phyloP scores from a whole-genome alignment of 1,140 invertebrate species.

The Lycorma delicatula region DNA sequence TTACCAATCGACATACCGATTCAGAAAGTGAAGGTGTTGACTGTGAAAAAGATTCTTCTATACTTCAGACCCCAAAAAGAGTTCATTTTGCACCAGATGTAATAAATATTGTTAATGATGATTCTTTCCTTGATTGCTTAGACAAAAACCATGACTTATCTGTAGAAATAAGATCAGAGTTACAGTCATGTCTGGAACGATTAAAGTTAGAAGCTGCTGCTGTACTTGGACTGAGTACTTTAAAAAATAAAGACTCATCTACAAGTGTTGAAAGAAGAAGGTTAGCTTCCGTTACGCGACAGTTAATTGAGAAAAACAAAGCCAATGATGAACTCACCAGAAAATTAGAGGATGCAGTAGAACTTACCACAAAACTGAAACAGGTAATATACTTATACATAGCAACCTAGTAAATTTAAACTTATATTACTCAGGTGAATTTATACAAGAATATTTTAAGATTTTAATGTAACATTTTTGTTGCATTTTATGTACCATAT shows the following conservation, averaged over 20 bases:
- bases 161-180: conserved; percentile 46
- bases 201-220: conserved; percentile 56
- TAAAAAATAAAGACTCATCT: conserved; percentile 12
- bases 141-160: conserved; percentile 45
- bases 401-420: too few relatives aligned
- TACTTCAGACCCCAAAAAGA: too few relatives aligned
- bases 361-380: conserved; percentile 12
- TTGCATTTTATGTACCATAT: too few relatives aligned
- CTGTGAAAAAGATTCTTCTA: background rate
- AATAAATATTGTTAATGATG: conserved; percentile 48
- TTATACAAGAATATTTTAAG: too few relatives aligned
- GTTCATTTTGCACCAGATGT: conserved; percentile 62
- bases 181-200: conserved; percentile 53
- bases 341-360: conserved; percentile 23
- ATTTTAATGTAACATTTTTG: too few relatives aligned
- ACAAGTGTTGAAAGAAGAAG: conserved; percentile 6
- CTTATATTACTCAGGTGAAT: too few relatives aligned
- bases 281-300: conserved; percentile 27
- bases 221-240: conserved; percentile 46
- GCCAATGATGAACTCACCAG: conserved; percentile 28
- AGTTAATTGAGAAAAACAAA: conserved; percentile 31
- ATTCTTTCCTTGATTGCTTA: conserved; percentile 36
- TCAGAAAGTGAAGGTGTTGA: background rate
- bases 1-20: background rate
- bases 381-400: too few relatives aligned